Evolutionary conservation across 2,888 invertebrate species (phyloP).

Genomic region (Philonicus albiceps): DNA sequence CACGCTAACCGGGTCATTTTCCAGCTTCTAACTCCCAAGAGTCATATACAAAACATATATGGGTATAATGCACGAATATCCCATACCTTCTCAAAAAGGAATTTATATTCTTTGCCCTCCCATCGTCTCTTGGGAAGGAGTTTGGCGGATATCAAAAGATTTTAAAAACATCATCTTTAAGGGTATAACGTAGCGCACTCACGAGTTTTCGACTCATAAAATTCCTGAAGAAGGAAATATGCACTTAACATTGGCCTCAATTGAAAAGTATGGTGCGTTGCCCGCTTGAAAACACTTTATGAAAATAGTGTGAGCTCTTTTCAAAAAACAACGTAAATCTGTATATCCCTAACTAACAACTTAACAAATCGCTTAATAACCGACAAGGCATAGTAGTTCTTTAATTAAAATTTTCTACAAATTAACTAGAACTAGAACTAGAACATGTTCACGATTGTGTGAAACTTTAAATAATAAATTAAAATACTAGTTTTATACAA

Average conservation of each 20-base stretch:
- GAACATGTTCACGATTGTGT: background rate
- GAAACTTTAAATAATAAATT: background rate
- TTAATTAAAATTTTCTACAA: background rate
- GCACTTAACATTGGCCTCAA: background rate
- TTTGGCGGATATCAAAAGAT: background rate
- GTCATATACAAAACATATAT: background rate
- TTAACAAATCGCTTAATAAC: background rate
- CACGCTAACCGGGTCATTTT: background rate
- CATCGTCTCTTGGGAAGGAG: background rate
- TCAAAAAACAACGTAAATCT: background rate
- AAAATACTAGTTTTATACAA: background rate
- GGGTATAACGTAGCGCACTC: background rate
- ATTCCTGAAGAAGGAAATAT: background rate
- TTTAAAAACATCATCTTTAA: background rate
- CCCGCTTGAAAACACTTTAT: background rate
- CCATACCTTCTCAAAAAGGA: background rate
- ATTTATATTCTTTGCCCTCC: background rate
- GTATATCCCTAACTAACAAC: background rate
- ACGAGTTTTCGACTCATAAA: background rate
- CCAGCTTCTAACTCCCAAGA: background rate
- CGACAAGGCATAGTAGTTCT: background rate
- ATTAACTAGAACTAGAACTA: background rate
- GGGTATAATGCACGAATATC: background rate
- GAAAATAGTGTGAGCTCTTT: background rate
- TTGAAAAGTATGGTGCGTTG: background rate